phyloP scores from a whole-genome alignment of 2,113 vertebrate species.

The Brachirus orientalis region DNA sequence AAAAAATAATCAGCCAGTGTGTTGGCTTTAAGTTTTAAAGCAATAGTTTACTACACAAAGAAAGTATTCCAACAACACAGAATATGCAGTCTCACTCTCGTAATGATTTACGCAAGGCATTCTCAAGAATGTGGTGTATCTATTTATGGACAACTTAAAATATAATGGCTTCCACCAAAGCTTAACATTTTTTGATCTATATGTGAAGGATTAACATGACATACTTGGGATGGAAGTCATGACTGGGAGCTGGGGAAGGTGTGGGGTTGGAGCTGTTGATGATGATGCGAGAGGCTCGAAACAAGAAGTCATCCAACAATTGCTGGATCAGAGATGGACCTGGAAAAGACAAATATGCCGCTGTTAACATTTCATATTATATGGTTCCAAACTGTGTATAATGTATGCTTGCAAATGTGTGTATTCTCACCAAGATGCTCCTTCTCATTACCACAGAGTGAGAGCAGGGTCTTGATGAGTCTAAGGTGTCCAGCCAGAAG shows the following conservation, averaged over 20 bases:
- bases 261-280: conserved; percentile 95
- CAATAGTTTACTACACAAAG: too few relatives aligned
- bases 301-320: conserved; percentile 97
- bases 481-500: conserved; percentile 94
- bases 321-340: conserved; percentile 97
- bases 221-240: conserved; percentile 98
- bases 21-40: too few relatives aligned
- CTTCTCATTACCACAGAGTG: conserved; percentile 95
- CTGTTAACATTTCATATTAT: background rate
- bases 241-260: conserved; percentile 89
- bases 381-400: background rate
- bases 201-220: conserved; percentile 4
- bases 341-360: conserved; percentile 59
- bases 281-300: conserved; percentile 98
- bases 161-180: too few relatives aligned
- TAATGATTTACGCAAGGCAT: too few relatives aligned
- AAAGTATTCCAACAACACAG: too few relatives aligned
- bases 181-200: too few relatives aligned
- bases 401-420: background rate
- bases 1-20: too few relatives aligned
- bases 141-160: too few relatives aligned
- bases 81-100: too few relatives aligned
- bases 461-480: conserved; percentile 97
- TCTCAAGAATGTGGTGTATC: too few relatives aligned
- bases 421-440: conserved; percentile 90